phyloP scores from a whole-genome alignment of 2,113 vertebrate genomes.

The Henicopernis longicauda region DNA sequence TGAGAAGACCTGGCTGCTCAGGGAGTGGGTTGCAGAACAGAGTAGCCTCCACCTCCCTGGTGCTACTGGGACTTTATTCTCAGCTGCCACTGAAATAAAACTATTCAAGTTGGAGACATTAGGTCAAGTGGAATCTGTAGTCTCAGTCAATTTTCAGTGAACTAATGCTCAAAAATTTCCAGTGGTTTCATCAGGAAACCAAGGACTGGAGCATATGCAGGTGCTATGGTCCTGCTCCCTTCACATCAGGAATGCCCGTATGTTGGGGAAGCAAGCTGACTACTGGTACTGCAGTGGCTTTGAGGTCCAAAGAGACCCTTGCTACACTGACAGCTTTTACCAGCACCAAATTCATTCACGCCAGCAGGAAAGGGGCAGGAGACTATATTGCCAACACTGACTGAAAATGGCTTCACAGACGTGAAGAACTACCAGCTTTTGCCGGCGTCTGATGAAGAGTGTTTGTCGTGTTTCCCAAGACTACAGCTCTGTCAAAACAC shows the following conservation, averaged over 20 bases:
- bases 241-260: neutral
- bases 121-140: neutral
- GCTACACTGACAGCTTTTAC: neutral
- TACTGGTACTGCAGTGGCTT: neutral
- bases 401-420: neutral
- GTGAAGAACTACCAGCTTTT: neutral
- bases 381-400: neutral
- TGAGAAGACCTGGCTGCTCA: neutral
- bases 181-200: neutral
- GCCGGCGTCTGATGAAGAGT: neutral
- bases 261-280: neutral
- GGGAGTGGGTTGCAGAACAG: neutral
- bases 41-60: neutral
- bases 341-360: neutral
- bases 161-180: neutral
- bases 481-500: neutral
- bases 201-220: neutral
- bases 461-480: neutral
- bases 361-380: neutral
- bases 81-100: neutral
- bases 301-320: neutral
- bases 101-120: neutral
- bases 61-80: neutral
- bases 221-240: neutral
- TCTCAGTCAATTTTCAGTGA: neutral